Evolutionary conservation across 2,797 vertebrate species (phyloP).

Genomic region (Staurois parvus): DNA sequence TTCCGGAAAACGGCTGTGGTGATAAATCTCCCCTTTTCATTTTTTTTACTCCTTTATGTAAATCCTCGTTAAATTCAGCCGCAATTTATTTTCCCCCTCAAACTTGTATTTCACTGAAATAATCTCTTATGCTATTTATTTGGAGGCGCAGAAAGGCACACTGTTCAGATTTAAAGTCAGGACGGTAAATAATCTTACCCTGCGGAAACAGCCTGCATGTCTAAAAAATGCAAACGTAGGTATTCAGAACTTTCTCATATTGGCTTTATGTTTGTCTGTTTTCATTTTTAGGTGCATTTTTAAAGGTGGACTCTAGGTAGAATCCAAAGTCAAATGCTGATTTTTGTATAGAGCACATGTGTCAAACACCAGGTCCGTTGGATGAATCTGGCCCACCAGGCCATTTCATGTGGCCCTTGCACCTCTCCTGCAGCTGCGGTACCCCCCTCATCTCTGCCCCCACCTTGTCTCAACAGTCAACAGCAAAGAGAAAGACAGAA

Average conservation of each 20-base stretch:
- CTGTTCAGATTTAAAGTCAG: constrained; percentile 31
- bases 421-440: too few species aligned
- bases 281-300: too few species aligned
- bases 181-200: constrained; percentile 39
- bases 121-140: constrained; percentile 48
- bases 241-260: not conserved
- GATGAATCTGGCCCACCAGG: too few species aligned
- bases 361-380: too few species aligned
- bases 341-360: too few species aligned
- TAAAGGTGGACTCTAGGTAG: too few species aligned
- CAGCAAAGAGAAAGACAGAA: too few species aligned
- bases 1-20: constrained; percentile 25
- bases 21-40: constrained; percentile 29
- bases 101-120: constrained; percentile 30
- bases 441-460: too few species aligned
- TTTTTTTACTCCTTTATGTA: constrained; percentile 42
- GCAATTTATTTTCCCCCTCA: constrained; percentile 39
- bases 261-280: not conserved
- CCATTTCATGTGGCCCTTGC: too few species aligned
- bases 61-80: constrained; percentile 41
- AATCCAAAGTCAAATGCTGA: too few species aligned
- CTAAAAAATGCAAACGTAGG: not conserved
- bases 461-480: too few species aligned
- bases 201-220: not conserved
- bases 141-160: constrained; percentile 17